Percentiles rank a stretch among this genome's conserved stretches.
Conservation (phyloP, 2,888 invertebrate genomes). For the Lasioglossum zephyrum region DNA sequence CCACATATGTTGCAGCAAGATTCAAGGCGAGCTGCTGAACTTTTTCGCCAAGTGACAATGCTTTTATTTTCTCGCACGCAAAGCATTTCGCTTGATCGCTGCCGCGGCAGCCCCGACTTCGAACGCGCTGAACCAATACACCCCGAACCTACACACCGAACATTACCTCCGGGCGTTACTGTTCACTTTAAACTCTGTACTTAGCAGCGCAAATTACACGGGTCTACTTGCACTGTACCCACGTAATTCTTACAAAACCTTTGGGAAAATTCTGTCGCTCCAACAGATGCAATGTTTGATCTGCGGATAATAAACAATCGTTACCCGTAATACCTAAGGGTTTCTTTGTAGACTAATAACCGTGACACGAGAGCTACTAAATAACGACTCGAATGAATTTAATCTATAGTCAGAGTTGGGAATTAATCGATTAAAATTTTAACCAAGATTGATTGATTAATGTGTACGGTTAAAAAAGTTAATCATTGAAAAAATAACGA, state of each 20-base stretch:
- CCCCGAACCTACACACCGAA: no score
- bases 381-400: not conserved
- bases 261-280: slow-evolving; percentile 2
- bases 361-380: not conserved
- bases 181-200: slow-evolving; percentile 9
- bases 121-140: not conserved
- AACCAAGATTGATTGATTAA: no score
- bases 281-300: not conserved
- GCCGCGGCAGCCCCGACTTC: not conserved
- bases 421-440: no score
- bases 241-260: not conserved
- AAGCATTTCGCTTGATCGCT: not conserved
- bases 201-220: not conserved
- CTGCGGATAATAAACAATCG: not conserved
- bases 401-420: no score
- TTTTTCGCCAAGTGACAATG: not conserved
- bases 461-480: no score
- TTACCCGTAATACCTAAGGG: not conserved
- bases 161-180: not conserved
- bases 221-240: not conserved
- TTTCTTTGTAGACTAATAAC: not conserved
- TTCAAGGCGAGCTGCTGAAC: not conserved
- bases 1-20: slow-evolving; percentile 40
- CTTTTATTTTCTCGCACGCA: not conserved
- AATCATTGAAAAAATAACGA: no score